These are phyloP conservation scores for Drosophila ezoana DNA, from an alignment of 2,888 invertebrate species.

Conservation along the genomic window DNA sequence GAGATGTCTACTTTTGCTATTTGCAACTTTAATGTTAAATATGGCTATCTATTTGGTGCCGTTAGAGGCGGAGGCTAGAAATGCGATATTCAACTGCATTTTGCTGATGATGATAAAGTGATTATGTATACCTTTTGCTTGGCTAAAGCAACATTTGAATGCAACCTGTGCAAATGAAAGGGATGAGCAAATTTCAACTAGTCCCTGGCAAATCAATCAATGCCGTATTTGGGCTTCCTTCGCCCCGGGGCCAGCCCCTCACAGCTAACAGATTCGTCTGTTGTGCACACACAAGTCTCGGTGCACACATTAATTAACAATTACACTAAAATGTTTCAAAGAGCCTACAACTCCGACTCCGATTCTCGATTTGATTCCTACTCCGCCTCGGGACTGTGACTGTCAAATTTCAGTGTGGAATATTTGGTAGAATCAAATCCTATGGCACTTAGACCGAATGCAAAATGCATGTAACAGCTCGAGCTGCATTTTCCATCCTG, in stretches of 20 bases:
- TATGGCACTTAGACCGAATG: slow-evolving; percentile 70
- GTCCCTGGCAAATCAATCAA: slow-evolving; percentile 52
- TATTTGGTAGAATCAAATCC: slow-evolving; percentile 40
- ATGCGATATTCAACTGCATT: slow-evolving; percentile 2
- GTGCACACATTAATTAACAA: slow-evolving; percentile 73
- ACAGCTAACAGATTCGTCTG: neutral
- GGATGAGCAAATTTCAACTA: slow-evolving; percentile 44
- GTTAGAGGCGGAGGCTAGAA: neutral
- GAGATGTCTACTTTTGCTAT: neutral
- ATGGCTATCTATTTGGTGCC: neutral
- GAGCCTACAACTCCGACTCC: slow-evolving; percentile 36
- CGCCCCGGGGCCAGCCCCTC: neutral
- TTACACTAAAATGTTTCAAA: slow-evolving; percentile 72
- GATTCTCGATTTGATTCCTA: neutral
- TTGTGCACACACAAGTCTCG: slow-evolving; percentile 16
- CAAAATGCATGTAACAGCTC: slow-evolving; percentile 67
- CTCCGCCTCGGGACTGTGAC: slow-evolving; percentile 12
- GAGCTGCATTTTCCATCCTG: neutral
- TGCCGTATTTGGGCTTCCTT: slow-evolving; percentile 43
- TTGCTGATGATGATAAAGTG: slow-evolving; percentile 30
- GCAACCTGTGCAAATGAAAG: slow-evolving; percentile 42
- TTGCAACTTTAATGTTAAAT: slow-evolving; percentile 10
- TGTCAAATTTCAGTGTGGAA: slow-evolving; percentile 40
- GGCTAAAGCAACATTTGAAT: slow-evolving; percentile 22
- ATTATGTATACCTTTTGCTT: slow-evolving; percentile 28